Conservation (phyloP, 1,140 invertebrate species). For the Drosophila bipectinata region DNA sequence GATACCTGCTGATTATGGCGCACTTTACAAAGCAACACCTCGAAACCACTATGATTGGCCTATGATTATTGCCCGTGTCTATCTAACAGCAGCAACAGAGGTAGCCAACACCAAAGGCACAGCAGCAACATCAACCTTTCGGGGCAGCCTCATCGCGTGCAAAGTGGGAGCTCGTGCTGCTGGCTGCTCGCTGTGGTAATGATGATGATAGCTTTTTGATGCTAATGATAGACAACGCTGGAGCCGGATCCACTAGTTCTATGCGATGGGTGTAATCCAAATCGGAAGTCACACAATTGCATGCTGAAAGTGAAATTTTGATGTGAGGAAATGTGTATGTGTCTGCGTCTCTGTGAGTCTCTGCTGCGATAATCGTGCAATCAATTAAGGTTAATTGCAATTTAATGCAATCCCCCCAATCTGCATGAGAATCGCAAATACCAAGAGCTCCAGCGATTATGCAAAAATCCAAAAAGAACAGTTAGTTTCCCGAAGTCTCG, state of each 20-base stretch:
- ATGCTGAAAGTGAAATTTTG: constrained; percentile 71
- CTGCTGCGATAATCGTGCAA: constrained; percentile 68
- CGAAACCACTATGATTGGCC: constrained; percentile 54
- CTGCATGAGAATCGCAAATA: constrained; percentile 20
- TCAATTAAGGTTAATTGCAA: constrained; percentile 78
- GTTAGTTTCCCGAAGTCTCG: constrained; percentile 61
- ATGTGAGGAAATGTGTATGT: constrained; percentile 26
- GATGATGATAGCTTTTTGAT: constrained; percentile 81
- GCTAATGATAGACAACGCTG: constrained; percentile 66
- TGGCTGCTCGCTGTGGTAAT: constrained; percentile 57
- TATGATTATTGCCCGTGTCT: constrained; percentile 60
- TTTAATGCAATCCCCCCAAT: constrained; percentile 67
- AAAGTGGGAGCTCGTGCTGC: constrained; percentile 70
- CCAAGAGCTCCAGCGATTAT: constrained; percentile 49
- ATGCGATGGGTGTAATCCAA: constrained; percentile 46
- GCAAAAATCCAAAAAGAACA: constrained; percentile 67
- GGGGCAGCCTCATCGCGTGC: constrained; percentile 71
- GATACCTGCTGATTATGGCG: constrained; percentile 50
- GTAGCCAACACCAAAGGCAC: constrained; percentile 19
- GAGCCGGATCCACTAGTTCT: constrained; percentile 14
- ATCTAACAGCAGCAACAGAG: constrained; percentile 49
- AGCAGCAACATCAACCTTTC: constrained; percentile 21
- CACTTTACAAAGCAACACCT: constrained; percentile 76
- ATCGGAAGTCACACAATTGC: constrained; percentile 64
- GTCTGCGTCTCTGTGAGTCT: neutral